Base-by-base conservation (phyloP, 2,888 invertebrate genomes). In the Tachina grossa region DNA sequence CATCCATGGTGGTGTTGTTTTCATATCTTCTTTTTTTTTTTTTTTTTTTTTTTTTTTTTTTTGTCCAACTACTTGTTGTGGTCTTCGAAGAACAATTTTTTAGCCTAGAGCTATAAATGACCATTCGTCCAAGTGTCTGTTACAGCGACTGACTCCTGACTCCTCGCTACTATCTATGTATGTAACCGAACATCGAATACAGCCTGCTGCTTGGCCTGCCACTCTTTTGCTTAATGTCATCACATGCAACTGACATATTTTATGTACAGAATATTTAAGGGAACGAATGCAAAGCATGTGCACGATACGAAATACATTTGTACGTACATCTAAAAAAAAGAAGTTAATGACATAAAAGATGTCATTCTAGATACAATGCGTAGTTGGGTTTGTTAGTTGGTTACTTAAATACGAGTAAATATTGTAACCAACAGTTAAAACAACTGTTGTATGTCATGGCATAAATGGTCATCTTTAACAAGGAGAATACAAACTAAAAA, bases 161-260 rank as follows among this genome's bases (percentile, higher is more conserved):
- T 31, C 5, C 4, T n/a, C n/a, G n/a, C n/a, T n/a, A n/a, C 6
- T 31, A 5, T 31, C 66, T 63, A 14, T 45, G 45, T 55, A 14
- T 47, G 65, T 13, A 75, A 68, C 16, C 43, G 9, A 47, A 51
- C 75, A 74, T 57, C 59, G 66, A 80, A 72, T 53, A 51, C 65
- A 69, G 53, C 66, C 22, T 61, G 59, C 31, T 74, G 57, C 47
- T 41, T 71, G 11, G 63, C 31, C 41, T 80, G 68, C 65, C 71
- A 80, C 45, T 85, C 79, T 83, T 83, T 85, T 85, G 76, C 77
- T 83, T 76, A 76, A 85, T 76, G 69, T 69, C 85, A 85, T 45
- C 82, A 78, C 71, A 85, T 85, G 85, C 79, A 83, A 76, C 82
- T 83, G 85, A 83, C 83, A 85, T 83, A 83, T 76, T 85, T 83